Base-by-base conservation (phyloP, 2,888 invertebrate genomes). In the Yponomeuta evonymella region DNA sequence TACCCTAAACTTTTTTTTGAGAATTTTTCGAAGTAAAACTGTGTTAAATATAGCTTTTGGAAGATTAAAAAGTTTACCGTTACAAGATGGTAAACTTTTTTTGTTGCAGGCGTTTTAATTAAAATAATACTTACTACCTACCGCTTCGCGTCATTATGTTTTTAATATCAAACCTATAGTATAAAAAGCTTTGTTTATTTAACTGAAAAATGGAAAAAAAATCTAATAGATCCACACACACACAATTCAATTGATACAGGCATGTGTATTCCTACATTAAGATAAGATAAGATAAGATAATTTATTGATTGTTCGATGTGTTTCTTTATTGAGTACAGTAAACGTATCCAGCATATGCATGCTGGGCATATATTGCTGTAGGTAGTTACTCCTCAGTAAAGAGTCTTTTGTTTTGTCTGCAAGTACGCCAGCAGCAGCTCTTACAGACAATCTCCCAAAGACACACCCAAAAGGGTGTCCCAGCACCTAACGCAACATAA, bases 1-100 rank as follows among this genome's bases (percentile, higher is more conserved):
- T 78, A 79, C 78, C 76, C 77, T 81, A 83, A 84, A 83, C 80
- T 79, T 84, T 82, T 23, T 83, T 86, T 84, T 83, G 79, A 73
- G 73, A 68, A 73, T 73, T 75, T 75, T 12, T 58, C 12, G 6
- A 58, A 58, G 51, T 58, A 58, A 15, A 15, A 15, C 15, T 58
- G 51, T 58, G 12, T 43, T 43, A 43, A 43, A 8, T 43, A 43
- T 43, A 43, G 15, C 51, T 58, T 58, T 58, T 58, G 51, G 15
- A 15, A 58, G 51, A 58, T 58, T 58, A 58, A 58, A 58, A 58
- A 58, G 51, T 58, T 58, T 58, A 58, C 51, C 15, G 51, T 58
- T 58, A 58, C 3, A 58, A 58, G 15, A 15, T 4, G 51, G 51
- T 58, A 15, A 58, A 15, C 15, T 58, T 58, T 58, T 58, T 58